These are phyloP conservation scores for Apostichopus californicus DNA, from an alignment of 35 echinoderm and acorn worm genomes.

Conservation along the genomic window DNA sequence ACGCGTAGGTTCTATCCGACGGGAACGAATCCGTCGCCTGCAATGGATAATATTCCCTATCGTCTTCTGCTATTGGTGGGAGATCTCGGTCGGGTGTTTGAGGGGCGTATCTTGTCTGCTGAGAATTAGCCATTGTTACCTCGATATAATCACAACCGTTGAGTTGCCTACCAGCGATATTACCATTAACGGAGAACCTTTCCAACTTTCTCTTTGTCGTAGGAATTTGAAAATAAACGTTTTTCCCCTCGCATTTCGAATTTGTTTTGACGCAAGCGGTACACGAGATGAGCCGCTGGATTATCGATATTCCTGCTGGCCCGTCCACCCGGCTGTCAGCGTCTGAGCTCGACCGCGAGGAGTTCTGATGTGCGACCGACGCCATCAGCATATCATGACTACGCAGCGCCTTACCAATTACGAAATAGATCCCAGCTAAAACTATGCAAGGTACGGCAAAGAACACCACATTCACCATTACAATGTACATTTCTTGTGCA, in stretches of 20 bases:
- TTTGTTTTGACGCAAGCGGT: neutral
- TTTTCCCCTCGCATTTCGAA: neutral
- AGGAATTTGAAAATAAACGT: constrained; percentile 17
- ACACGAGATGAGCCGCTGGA: neutral
- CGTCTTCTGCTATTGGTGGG: constrained; percentile 28
- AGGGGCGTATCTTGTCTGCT: neutral
- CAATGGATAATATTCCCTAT: constrained; percentile 11
- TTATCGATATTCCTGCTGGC: neutral
- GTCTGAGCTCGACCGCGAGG: constrained; percentile 17
- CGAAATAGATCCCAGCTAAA: constrained; percentile 68
- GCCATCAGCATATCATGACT: constrained; percentile 82
- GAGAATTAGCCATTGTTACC: neutral
- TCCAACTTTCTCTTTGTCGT: constrained; percentile 8
- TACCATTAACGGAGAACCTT: constrained; percentile 8
- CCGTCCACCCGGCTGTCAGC: neutral
- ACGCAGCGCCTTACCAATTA: constrained; percentile 70
- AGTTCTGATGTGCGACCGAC: constrained; percentile 56
- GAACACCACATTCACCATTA: constrained; percentile 62
- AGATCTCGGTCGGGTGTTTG: neutral
- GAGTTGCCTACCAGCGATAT: neutral
- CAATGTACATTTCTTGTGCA: constrained; percentile 51
- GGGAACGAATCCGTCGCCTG: neutral
- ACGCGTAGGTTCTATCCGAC: neutral
- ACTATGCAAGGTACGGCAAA: constrained; percentile 80
- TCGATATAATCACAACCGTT: constrained; percentile 26